A percentile compares a stretch with the other conserved stretches of the same genome.
Evolutionary conservation across 1,140 invertebrate genomes (phyloP).

Genomic region (Macrosteles quadrilineatus): DNA sequence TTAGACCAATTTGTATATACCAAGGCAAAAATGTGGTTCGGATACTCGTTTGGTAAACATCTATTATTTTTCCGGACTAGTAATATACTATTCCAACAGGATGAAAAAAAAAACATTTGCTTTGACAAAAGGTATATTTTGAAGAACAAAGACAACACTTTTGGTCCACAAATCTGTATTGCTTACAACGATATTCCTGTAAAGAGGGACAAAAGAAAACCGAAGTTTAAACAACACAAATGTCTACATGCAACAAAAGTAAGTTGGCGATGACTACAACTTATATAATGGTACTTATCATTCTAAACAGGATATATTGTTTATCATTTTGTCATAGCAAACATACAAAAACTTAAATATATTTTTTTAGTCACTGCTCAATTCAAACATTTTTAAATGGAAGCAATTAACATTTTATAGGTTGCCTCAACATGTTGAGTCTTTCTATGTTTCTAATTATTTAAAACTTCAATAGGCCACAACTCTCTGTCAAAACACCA

Average conservation of each 20-base stretch:
- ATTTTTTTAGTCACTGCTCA: neutral
- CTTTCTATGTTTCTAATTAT: no score
- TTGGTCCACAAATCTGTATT: conserved; percentile 15
- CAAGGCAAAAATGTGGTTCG: no score
- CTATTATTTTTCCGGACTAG: no score
- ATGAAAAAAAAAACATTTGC: no score
- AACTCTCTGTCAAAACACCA: no score
- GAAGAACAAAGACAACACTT: neutral
- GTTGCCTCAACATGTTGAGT: no score
- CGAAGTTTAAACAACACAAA: neutral
- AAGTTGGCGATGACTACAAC: neutral
- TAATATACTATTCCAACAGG: no score
- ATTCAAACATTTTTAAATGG: neutral
- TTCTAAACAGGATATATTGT: neutral
- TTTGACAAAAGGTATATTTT: neutral
- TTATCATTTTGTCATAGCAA: neutral
- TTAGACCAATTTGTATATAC: no score
- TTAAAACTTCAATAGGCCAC: no score
- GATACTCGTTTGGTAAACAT: no score
- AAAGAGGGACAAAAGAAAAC: neutral
- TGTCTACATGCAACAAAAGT: neutral
- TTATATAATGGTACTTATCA: neutral
- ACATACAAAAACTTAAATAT: neutral
- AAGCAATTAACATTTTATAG: no score
- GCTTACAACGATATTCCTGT: conserved; percentile 5